Evolutionary conservation across 2,888 invertebrate genomes (phyloP), one percentile per base, ranked within the genome.

Genomic region (Drosophila limbata): DNA sequence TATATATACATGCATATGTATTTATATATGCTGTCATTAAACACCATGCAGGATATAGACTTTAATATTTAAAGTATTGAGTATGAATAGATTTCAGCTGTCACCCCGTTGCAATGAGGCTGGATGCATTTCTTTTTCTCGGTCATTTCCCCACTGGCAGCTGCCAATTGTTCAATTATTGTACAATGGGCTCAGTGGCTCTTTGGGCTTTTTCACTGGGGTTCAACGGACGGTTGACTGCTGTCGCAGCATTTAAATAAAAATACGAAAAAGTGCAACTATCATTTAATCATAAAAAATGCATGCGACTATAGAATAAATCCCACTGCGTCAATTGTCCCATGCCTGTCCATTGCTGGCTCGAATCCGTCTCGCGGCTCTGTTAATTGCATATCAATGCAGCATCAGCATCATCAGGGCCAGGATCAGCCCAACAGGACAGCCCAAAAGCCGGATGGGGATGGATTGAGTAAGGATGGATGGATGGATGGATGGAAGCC

Each of bases 131-230:
- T 5, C 25, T 48, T 56, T 70, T 71, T 80, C 11, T 39, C 68
- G 44, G 45, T 35, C 60, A 77, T 79, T 82, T 81, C 79, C 81
- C 82, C 48, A 77, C 69, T 72, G 84, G 71, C 84, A 84, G 84
- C 81, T 84, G 84, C 79, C 83, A 84, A 85, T 84, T 84, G 84
- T 84, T 84, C 85, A 84, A 84, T 85, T 84, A 84, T 77, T 84
- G 79, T 66, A 56, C 60, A 71, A 69, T 53, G 51, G 51, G 37
- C 51, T 59, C 72, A 50, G 70, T 51, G 67, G 77, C 65, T 72
- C 61, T 40, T 19, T 56, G 62, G 47, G 25, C 25, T 25, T 6
- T 5, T 37, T 64, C 59, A 44, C 52, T 74, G 64, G 47, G 21
- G 47, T 37, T 64, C 59, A 44, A 52, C 71, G 64, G 47, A 21